phyloP scores from a whole-genome alignment of 2,797 vertebrate species.

The Discoglossus pictus region DNA sequence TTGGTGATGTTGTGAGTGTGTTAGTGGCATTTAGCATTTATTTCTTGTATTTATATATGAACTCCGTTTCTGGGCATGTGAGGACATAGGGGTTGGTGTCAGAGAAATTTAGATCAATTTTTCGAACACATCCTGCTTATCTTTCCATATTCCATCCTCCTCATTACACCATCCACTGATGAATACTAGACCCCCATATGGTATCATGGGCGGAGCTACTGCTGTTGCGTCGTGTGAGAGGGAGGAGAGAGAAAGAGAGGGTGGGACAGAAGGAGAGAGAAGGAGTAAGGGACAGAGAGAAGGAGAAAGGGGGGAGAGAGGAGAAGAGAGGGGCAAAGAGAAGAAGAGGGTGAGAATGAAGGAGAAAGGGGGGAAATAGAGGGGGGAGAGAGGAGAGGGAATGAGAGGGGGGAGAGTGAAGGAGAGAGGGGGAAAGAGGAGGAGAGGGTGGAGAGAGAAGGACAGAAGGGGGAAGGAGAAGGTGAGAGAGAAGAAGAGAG shows the following conservation, averaged over 20 bases:
- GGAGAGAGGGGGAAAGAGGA: not conserved
- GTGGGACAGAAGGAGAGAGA: rapidly evolving
- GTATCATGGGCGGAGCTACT: no score
- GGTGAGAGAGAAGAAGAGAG: not conserved
- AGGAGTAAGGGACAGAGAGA: not conserved
- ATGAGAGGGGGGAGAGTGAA: no score
- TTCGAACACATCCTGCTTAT: not conserved
- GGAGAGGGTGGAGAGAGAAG: not conserved
- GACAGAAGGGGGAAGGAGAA: not conserved
- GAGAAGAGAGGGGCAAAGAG: not conserved
- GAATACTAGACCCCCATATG: no score
- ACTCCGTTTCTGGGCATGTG: no score
- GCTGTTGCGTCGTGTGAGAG: no score
- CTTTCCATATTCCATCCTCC: not conserved
- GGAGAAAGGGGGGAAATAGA: not conserved
- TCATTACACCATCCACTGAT: no score
- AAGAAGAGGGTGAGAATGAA: not conserved
- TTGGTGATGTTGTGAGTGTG: no score
- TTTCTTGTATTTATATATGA: no score
- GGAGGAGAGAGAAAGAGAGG: rapidly evolving
- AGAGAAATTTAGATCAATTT: no score
- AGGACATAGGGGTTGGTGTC: no score
- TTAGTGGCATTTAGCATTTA: no score
- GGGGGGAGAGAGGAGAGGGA: not conserved
- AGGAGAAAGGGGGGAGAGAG: not conserved